These are phyloP conservation scores for Pseudomugil gertrudae DNA, from an alignment of 2,797 vertebrate genomes.

Conservation along the genomic window DNA sequence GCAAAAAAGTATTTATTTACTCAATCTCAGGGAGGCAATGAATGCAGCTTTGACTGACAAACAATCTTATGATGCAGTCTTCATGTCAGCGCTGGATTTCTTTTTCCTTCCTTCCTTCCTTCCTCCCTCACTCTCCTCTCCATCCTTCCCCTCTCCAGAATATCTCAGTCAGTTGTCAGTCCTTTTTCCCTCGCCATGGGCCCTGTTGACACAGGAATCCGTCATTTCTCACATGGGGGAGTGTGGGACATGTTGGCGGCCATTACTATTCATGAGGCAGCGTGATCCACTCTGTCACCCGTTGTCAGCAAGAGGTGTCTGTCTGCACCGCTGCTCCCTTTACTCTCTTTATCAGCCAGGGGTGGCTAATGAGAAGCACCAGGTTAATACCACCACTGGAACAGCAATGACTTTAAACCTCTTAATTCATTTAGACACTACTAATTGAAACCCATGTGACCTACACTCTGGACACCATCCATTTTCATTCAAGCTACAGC, in stretches of 20 bases:
- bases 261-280: slow-evolving; percentile 83
- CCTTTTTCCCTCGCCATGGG: slow-evolving; percentile 68
- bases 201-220: slow-evolving; percentile 79
- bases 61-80: slow-evolving; percentile 77
- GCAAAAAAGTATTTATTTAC: slow-evolving; percentile 77
- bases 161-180: slow-evolving; percentile 78
- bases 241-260: slow-evolving; percentile 71
- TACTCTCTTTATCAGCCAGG: slow-evolving; percentile 81
- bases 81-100: slow-evolving; percentile 68
- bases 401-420: slow-evolving; percentile 78
- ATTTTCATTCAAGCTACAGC: slow-evolving; percentile 51
- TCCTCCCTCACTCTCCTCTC: slow-evolving; percentile 17
- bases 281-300: slow-evolving; percentile 80
- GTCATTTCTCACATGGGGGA: slow-evolving; percentile 74
- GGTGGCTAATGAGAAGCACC: slow-evolving; percentile 82
- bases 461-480: slow-evolving; percentile 72
- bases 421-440: slow-evolving; percentile 80
- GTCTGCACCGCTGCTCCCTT: slow-evolving; percentile 69
- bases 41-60: slow-evolving; percentile 73
- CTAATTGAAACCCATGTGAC: slow-evolving; percentile 79
- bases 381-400: slow-evolving; percentile 81
- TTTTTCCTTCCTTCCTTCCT: slow-evolving; percentile 7
- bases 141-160: slow-evolving; percentile 59
- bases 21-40: slow-evolving; percentile 68
- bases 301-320: slow-evolving; percentile 78